These are phyloP conservation scores for Platerodrilus igneus DNA, from an alignment of 2,888 invertebrate species.

Conservation along the genomic window DNA sequence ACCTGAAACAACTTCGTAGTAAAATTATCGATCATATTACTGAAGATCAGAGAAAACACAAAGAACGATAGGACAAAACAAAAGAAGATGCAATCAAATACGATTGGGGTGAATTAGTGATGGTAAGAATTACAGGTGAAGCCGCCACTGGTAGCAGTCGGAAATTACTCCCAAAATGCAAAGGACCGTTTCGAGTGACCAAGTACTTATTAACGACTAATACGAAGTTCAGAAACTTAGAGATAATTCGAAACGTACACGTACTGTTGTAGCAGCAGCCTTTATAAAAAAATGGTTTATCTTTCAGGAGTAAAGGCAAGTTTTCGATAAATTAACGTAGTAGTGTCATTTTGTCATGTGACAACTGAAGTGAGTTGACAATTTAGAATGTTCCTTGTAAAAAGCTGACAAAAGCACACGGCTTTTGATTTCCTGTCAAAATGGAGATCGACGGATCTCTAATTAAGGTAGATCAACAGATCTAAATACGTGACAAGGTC, in stretches of 20 bases:
- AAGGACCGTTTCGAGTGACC: constrained; percentile 19
- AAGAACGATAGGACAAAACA: constrained; percentile 17
- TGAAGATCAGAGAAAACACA: constrained; percentile 20
- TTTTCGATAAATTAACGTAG: too few relatives aligned
- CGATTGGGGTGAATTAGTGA: constrained; percentile 21
- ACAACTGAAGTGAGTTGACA: too few relatives aligned
- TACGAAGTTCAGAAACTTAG: constrained; percentile 10
- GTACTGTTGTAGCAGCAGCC: constrained; percentile 5
- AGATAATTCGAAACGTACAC: not conserved
- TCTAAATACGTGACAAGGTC: too few relatives aligned
- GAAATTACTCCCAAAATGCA: constrained; percentile 18
- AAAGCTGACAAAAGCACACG: too few relatives aligned
- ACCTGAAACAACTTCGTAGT: constrained; percentile 13
- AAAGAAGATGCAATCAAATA: constrained; percentile 8
- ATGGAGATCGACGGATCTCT: too few relatives aligned
- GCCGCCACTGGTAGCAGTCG: constrained; percentile 19
- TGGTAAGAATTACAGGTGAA: constrained; percentile 20
- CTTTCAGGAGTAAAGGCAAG: constrained; percentile 1
- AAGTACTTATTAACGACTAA: constrained; percentile 9
- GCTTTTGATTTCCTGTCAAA: too few relatives aligned
- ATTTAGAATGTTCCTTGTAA: too few relatives aligned
- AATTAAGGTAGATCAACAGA: too few relatives aligned
- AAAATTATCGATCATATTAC: constrained; percentile 15
- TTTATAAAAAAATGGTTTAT: constrained; percentile 5
- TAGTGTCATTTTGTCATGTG: too few relatives aligned